Evolutionary conservation across 2,113 vertebrate genomes (phyloP), one percentile per base, ranked within the genome.

Genomic region (Trogon surrucura): DNA sequence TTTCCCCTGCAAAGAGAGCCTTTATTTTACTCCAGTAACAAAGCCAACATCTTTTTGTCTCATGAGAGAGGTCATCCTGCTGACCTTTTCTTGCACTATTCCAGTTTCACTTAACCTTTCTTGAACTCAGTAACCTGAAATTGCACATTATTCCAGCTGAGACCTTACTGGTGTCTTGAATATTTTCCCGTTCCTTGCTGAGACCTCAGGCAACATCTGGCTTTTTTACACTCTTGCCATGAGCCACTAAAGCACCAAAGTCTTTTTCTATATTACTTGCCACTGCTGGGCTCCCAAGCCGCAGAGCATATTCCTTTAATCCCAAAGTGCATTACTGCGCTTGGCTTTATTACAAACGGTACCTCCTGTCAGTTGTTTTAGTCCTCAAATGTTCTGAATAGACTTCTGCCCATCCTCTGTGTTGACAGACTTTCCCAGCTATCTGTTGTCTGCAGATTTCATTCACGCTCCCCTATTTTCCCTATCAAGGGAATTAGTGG

Each of bases 351-450:
- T 91, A 61, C 72, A 95, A 30, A 23, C 48, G 71, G n/a, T 67
- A 38, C 57, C 77, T 95, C 83, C 69, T 78, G 34, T 89, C 69
- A 67, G 80, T 91, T 93, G 72, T 86, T 93, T 84, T 79, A 88
- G 69, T 84, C 83, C 60, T 91, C 57, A 57, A 23, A 80, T 81
- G 29, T 78, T 91, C 56, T 60, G 44, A 84, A 45, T 84, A 78
- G 32, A 6, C 65, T 74, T 78, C 60, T 78, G 72, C 78, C 69
- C 73, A n/a, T 93, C 45, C 34, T 56, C 64, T 44, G 69, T 71
- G 56, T 13, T 95, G 94, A 95, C 51, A 95, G 82, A 67, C 69
- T 74, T 96, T 95, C 92, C 94, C 94, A 94, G 73, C 80, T 95
- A 32, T 92, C 48, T 75, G 34, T 64, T 71, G 45, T 79, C 89